phyloP scores from a whole-genome alignment of 2,113 vertebrate species.

The Neofelis nebulosa region DNA sequence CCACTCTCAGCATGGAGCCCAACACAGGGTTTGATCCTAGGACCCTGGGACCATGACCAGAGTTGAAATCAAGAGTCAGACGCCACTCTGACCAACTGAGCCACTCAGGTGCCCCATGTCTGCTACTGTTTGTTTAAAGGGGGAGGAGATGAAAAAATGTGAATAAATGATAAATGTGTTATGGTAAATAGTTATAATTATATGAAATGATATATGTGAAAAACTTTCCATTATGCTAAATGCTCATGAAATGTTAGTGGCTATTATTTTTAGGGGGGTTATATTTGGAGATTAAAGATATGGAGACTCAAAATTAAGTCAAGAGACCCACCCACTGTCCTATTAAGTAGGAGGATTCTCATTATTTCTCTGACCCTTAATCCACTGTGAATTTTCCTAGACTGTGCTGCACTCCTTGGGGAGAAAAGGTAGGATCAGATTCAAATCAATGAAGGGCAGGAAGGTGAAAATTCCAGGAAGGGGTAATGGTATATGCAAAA shows the following conservation, averaged over 20 bases:
- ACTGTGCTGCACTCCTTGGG: not conserved
- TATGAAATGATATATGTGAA: not conserved
- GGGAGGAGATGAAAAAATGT: not conserved
- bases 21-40: too few species aligned
- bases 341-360: not conserved
- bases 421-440: not conserved
- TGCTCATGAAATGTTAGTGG: not conserved
- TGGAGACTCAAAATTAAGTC: not conserved
- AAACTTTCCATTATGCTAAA: not conserved
- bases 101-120: too few species aligned
- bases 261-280: not conserved
- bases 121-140: not conserved
- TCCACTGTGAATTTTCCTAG: not conserved
- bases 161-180: slow-evolving; percentile 14
- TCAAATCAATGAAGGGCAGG: not conserved
- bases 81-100: too few species aligned
- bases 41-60: too few species aligned
- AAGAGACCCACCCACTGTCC: not conserved
- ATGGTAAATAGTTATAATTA: not conserved
- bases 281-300: not conserved
- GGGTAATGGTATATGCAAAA: not conserved
- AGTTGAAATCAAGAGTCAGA: too few species aligned
- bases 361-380: not conserved
- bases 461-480: not conserved
- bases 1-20: too few species aligned